A percentile compares a stretch with the other conserved stretches of the same genome.
Evolutionary conservation across 1,140 invertebrate species (phyloP).

Genomic region (Trichomalopsis sarcophagae): DNA sequence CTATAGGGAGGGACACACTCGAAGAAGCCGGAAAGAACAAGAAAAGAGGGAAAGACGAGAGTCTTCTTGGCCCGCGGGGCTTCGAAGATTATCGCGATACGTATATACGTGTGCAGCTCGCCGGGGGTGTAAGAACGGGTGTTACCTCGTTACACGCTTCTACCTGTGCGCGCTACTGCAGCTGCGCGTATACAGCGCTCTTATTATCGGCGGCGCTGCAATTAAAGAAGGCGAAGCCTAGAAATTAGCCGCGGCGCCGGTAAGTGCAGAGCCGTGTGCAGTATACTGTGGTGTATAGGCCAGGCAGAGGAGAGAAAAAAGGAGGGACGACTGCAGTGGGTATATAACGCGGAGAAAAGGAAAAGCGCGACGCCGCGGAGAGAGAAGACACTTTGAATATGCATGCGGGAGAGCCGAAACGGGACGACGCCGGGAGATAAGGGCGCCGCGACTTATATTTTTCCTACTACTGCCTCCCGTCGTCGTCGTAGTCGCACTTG

Average conservation of each 20-base stretch:
- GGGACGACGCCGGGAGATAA: conserved; percentile 66
- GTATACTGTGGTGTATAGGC: neutral
- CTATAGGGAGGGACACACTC: neutral
- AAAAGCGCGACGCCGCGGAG: neutral
- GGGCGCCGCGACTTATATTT: conserved; percentile 71
- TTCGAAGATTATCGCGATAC: conserved; percentile 64
- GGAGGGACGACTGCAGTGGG: neutral
- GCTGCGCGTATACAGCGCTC: conserved; percentile 50
- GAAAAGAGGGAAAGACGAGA: neutral
- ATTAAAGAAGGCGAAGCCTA: conserved; percentile 72
- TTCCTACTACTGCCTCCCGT: conserved; percentile 68
- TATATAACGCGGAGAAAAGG: conserved; percentile 1
- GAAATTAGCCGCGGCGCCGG: conserved; percentile 67
- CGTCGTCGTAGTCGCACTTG: conserved; percentile 62
- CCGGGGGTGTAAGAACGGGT: conserved; percentile 64
- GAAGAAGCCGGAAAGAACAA: neutral
- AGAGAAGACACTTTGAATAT: conserved; percentile 24
- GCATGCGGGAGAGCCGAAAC: conserved; percentile 13
- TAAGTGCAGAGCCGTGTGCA: conserved; percentile 54
- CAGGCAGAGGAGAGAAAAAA: neutral
- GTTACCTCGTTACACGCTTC: conserved; percentile 66
- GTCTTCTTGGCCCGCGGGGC: neutral
- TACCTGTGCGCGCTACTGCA: neutral
- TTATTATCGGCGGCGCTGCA: conserved; percentile 70
- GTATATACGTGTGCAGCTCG: conserved; percentile 42